phyloP scores from a whole-genome alignment of 1,140 invertebrate genomes.

The Dolichoris vasculosae region DNA sequence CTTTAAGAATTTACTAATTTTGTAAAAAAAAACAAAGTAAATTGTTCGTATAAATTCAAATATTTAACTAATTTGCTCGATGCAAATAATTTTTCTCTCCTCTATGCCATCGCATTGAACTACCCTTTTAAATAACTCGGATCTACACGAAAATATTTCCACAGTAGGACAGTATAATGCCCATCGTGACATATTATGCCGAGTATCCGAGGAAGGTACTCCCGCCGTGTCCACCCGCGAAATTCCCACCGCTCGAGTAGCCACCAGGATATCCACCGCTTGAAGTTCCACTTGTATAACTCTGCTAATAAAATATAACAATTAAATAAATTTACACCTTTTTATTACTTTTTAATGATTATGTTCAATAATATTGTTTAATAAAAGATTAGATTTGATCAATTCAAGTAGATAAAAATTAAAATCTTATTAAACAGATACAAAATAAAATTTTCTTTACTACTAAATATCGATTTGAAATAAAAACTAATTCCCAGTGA shows the following conservation, averaged over 20 bases:
- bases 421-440: too few relatives aligned
- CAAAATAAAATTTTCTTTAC: too few relatives aligned
- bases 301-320: conserved; percentile 6
- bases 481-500: too few relatives aligned
- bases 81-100: neutral
- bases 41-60: neutral
- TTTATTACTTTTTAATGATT: too few relatives aligned
- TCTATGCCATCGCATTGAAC: neutral
- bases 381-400: too few relatives aligned
- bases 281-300: conserved; percentile 25
- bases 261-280: conserved; percentile 21
- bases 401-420: too few relatives aligned
- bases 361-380: too few relatives aligned
- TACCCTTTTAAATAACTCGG: neutral
- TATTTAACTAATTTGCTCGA: neutral
- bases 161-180: neutral
- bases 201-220: conserved; percentile 49
- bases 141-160: neutral
- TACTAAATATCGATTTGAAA: too few relatives aligned
- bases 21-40: neutral
- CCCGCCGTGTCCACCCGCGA: conserved; percentile 31
- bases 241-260: conserved; percentile 29
- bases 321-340: too few relatives aligned
- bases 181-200: neutral
- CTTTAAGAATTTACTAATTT: neutral